Percentiles rank a stretch among this genome's conserved stretches.
Evolutionary conservation across 2,888 invertebrate species (phyloP).

Genomic region (Monoplex corrugatus): DNA sequence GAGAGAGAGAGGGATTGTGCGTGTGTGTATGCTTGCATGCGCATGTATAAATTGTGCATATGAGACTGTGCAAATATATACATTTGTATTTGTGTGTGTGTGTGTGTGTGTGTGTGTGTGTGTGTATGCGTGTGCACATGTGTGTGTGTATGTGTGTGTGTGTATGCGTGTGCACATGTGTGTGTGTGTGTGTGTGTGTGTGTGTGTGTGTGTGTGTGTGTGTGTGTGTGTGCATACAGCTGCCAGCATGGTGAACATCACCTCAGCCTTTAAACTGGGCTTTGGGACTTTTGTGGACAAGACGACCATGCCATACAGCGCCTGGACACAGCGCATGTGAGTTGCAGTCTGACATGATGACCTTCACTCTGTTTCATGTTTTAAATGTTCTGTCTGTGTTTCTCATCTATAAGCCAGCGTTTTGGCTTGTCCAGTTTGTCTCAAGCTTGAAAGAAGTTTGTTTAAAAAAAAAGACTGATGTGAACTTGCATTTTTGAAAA

Average conservation of each 20-base stretch:
- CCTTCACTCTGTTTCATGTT: not conserved
- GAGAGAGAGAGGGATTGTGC: too few relatives aligned
- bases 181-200: not conserved
- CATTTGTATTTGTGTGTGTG: not conserved
- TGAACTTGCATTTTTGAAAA: too few relatives aligned
- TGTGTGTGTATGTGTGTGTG: not conserved
- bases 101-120: not conserved
- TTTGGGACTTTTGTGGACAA: conserved; percentile 81
- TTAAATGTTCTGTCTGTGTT: not conserved
- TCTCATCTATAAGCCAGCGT: too few relatives aligned
- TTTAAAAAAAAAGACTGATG: too few relatives aligned
- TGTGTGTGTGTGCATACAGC: conserved; percentile 60
- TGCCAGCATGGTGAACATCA: conserved; percentile 84
- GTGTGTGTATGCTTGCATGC: too few relatives aligned
- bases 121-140: not conserved
- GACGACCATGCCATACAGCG: conserved; percentile 74
- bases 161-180: not conserved
- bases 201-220: not conserved
- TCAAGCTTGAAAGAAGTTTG: too few relatives aligned
- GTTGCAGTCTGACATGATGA: conserved; percentile 20
- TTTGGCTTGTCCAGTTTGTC: too few relatives aligned
- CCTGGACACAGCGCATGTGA: conserved; percentile 61
- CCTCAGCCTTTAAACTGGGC: conserved; percentile 76
- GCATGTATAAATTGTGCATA: too few relatives aligned
- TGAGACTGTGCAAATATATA: too few relatives aligned